These are phyloP conservation scores for Colostygia pectinataria DNA, from an alignment of 2,888 invertebrate genomes.

Conservation along the genomic window DNA sequence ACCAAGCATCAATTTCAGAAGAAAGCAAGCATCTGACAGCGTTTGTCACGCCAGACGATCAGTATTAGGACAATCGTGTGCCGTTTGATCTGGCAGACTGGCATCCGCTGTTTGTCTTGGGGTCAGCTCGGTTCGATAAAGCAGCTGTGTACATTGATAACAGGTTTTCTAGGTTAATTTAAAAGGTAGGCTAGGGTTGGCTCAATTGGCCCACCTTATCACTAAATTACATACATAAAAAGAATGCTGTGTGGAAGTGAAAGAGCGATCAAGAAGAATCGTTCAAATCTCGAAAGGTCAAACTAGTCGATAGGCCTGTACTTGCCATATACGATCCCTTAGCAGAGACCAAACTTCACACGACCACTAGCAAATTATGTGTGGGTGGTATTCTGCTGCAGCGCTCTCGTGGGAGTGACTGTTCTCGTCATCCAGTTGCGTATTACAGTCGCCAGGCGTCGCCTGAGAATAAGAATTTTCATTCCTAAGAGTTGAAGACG, in stretches of 20 bases:
- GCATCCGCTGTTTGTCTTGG: background rate
- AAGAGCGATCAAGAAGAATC: background rate
- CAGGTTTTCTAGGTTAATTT: background rate
- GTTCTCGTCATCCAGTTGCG: background rate
- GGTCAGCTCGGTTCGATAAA: background rate
- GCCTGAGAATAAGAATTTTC: background rate
- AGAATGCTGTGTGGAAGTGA: background rate
- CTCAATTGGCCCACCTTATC: background rate
- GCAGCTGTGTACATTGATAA: background rate
- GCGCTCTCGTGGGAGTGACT: background rate
- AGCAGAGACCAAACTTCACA: constrained; percentile 1
- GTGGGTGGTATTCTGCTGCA: constrained; percentile 2
- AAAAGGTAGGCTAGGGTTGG: background rate
- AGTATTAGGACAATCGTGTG: background rate
- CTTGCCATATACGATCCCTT: constrained; percentile 1
- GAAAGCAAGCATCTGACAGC: background rate
- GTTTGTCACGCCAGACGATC: background rate
- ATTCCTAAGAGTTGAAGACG: constrained; percentile 1
- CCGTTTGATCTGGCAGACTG: background rate
- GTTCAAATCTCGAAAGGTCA: background rate
- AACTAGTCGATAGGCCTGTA: background rate
- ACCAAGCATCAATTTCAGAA: background rate
- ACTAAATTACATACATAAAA: background rate
- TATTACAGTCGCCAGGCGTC: background rate
- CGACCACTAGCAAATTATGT: background rate